These are phyloP conservation scores for Hyles vespertilio DNA, from an alignment of 1,140 invertebrate species.

Conservation along the genomic window DNA sequence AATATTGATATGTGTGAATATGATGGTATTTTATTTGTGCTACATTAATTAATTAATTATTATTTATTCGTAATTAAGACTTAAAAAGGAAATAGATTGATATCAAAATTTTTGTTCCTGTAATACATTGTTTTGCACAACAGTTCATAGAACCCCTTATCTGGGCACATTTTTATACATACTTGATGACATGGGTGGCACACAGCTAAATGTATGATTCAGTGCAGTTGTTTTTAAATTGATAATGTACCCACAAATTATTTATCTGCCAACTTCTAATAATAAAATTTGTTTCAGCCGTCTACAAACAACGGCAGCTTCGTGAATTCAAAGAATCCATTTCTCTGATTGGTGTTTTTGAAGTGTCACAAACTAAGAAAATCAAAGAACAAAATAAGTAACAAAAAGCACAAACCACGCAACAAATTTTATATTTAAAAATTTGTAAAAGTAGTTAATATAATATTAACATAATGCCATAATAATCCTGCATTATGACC, in stretches of 20 bases:
- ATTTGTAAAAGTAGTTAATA: slow-evolving; percentile 14
- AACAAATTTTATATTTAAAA: slow-evolving; percentile 51
- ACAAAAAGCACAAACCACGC: slow-evolving; percentile 63
- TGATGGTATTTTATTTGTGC: too few species aligned
- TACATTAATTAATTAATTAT: too few species aligned
- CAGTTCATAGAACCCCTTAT: slow-evolving; percentile 15
- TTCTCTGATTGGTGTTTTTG: slow-evolving; percentile 46
- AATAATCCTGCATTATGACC: background rate
- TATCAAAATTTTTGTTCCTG: background rate
- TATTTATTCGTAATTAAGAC: too few species aligned
- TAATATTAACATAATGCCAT: slow-evolving; percentile 9
- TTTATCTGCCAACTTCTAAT: background rate
- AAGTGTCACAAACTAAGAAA: slow-evolving; percentile 23
- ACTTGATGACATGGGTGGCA: background rate
- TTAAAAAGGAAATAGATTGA: slow-evolving; percentile 14
- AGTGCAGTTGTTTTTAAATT: too few species aligned
- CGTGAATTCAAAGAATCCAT: slow-evolving; percentile 65
- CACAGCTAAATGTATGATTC: too few species aligned
- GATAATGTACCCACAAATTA: too few species aligned
- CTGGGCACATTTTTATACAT: slow-evolving; percentile 2
- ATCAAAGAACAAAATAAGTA: slow-evolving; percentile 47
- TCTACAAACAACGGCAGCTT: slow-evolving; percentile 51
- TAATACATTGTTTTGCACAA: slow-evolving; percentile 2
- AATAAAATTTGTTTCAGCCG: slow-evolving; percentile 40
- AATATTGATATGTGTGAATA: too few species aligned